These are phyloP conservation scores for Bufo gargarizans DNA, from an alignment of 2,113 vertebrate genomes.

Conservation along the genomic window DNA sequence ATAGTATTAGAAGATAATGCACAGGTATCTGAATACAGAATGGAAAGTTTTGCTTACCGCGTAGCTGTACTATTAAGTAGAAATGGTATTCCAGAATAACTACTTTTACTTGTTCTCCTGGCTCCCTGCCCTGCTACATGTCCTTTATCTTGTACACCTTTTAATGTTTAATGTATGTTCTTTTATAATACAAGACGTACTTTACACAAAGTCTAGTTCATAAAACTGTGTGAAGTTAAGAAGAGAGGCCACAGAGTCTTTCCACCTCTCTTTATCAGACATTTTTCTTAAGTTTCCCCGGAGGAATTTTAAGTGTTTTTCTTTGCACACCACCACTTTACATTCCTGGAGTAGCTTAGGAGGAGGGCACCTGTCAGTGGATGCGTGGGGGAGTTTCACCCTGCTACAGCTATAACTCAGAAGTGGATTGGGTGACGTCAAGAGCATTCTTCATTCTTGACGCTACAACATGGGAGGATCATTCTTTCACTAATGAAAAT, in stretches of 20 bases:
- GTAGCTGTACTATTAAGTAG: not conserved
- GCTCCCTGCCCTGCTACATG: not conserved
- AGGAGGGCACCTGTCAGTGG: constrained; percentile 48
- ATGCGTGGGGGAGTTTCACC: constrained; percentile 31
- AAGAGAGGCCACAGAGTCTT: not conserved
- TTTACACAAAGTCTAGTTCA: not conserved
- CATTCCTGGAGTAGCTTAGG: constrained; percentile 48
- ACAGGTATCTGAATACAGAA: not conserved
- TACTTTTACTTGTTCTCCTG: not conserved
- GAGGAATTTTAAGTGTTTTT: constrained; percentile 55
- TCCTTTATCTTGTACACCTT: not conserved
- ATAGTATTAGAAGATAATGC: not conserved
- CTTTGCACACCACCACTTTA: constrained; percentile 45
- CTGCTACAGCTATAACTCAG: constrained; percentile 1
- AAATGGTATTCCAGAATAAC: not conserved
- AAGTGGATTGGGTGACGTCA: constrained; percentile 45
- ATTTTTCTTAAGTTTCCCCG: constrained; percentile 22
- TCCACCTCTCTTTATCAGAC: constrained; percentile 21
- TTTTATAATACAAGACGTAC: not conserved
- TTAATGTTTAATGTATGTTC: not conserved
- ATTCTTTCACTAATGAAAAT: constrained; percentile 50
- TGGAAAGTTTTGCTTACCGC: not conserved
- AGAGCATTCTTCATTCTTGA: not conserved
- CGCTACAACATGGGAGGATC: constrained; percentile 30
- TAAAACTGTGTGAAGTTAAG: too few relatives aligned